A percentile compares a stretch with the other conserved stretches of the same genome.
Conservation (phyloP, 2,888 invertebrate genomes). For the Pteria penguin region DNA sequence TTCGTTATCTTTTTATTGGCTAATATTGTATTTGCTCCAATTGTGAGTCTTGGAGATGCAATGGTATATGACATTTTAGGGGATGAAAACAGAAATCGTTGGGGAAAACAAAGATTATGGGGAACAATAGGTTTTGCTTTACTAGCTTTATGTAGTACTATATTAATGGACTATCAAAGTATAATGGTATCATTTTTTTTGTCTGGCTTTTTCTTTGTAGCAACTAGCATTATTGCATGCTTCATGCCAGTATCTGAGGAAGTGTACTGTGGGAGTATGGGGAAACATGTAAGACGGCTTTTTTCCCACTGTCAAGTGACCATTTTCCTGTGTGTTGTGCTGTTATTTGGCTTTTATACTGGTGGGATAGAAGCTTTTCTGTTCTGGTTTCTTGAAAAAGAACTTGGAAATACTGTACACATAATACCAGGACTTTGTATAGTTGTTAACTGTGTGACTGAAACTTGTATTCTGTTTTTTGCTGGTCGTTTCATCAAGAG, state of each 20-base stretch:
- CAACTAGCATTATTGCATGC: constrained; percentile 86
- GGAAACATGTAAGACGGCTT: constrained; percentile 87
- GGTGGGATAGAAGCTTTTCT: constrained; percentile 94
- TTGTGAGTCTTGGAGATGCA: constrained; percentile 93
- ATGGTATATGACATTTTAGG: constrained; percentile 92
- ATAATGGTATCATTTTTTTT: constrained; percentile 67
- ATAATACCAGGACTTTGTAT: constrained; percentile 72
- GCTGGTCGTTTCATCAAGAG: constrained; percentile 90
- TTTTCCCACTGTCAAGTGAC: constrained; percentile 90
- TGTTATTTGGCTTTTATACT: constrained; percentile 91
- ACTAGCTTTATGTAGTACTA: constrained; percentile 78
- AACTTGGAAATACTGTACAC: constrained; percentile 58
- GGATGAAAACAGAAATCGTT: constrained; percentile 87
- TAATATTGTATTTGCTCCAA: constrained; percentile 90
- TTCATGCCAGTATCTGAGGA: constrained; percentile 63
- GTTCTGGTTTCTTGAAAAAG: constrained; percentile 87
- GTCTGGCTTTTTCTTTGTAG: constrained; percentile 84
- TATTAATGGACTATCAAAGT: constrained; percentile 68
- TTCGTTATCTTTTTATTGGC: constrained; percentile 89
- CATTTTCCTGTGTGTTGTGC: constrained; percentile 89
- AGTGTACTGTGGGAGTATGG: constrained; percentile 80
- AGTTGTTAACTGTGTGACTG: constrained; percentile 66
- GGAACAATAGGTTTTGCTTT: constrained; percentile 90
- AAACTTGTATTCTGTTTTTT: constrained; percentile 84
- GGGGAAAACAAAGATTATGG: constrained; percentile 92